Base-by-base conservation (phyloP, 2,888 invertebrate genomes). In the Nineta flava region DNA sequence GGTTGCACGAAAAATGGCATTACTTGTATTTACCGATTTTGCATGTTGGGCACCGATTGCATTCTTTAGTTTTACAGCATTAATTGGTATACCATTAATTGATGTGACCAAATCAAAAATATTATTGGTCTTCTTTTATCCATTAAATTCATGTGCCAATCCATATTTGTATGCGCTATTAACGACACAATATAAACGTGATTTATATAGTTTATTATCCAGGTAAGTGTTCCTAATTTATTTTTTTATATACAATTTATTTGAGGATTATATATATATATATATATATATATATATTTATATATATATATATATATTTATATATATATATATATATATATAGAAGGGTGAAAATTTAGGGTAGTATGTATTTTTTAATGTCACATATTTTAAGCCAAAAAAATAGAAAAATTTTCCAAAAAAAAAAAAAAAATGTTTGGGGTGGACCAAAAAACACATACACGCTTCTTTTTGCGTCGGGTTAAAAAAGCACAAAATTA, bases 101-200 rank as follows among this genome's bases (percentile, higher is more conserved):
- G 84, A 86, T 57, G 82, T 92, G 0, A 81, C 83, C 7, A 77
- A 81, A 58, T 83, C 84, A 0, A 85, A 85, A 66, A 82, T 93
- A 46, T 68, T 91, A 10, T 68, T 91, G 52, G 91, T 93, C 9
- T 90, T 93, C 63, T 90, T 93, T 62, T 88, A 92, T 62, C 93
- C 93, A 0, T 68, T 94, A 53, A 93, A 93, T 66, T 86, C 91
- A 1, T 91, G 90, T 62, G 88, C 92, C 38, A 92, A 94, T 68
- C 93, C 93, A 0, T 92, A 91, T 70, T 69, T 94, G 3, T 94
- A 93, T 65, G 92, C 90, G 15, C 86, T 93, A 56, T 71, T 91
- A 61, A 93, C 92, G 7, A 81, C 87, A 53, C 90, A 90, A 65
- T 91, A 88, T 62, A 74, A 88, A 41, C 74, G 80, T 56, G 90